Percentiles rank a stretch among this genome's conserved stretches.
Conservation (phyloP, 2,113 vertebrate species). For the Halcyon malimbica region DNA sequence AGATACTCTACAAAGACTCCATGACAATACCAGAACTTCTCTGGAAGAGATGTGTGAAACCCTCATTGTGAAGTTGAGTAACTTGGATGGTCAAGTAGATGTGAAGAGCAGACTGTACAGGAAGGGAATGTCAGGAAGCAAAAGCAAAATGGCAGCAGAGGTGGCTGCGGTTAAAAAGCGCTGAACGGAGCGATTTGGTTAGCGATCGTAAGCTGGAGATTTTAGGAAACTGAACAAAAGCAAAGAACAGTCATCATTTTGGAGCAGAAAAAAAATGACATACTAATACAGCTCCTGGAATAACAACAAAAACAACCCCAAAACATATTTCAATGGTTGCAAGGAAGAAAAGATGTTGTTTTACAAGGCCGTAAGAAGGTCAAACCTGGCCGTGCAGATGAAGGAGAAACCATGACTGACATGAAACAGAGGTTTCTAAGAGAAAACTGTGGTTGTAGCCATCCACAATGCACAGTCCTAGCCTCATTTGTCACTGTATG, state of each 20-base stretch:
- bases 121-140: neutral
- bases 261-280: neutral
- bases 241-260: neutral
- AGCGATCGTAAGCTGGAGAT: neutral
- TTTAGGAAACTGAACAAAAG: constrained; percentile 6
- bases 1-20: neutral
- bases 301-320: neutral
- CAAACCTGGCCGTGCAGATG: neutral
- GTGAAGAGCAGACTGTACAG: neutral
- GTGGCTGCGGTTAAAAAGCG: neutral
- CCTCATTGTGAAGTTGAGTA: neutral
- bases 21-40: neutral
- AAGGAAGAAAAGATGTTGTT: neutral
- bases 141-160: constrained; percentile 12
- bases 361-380: neutral
- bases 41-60: neutral
- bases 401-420: neutral
- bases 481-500: neutral
- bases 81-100: neutral
- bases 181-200: neutral
- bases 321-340: neutral
- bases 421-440: neutral
- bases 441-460: neutral
- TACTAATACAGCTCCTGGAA: neutral
- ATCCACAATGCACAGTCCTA: neutral